Conservation (phyloP, 2,113 vertebrate species). For the Oreochromis aureus region DNA sequence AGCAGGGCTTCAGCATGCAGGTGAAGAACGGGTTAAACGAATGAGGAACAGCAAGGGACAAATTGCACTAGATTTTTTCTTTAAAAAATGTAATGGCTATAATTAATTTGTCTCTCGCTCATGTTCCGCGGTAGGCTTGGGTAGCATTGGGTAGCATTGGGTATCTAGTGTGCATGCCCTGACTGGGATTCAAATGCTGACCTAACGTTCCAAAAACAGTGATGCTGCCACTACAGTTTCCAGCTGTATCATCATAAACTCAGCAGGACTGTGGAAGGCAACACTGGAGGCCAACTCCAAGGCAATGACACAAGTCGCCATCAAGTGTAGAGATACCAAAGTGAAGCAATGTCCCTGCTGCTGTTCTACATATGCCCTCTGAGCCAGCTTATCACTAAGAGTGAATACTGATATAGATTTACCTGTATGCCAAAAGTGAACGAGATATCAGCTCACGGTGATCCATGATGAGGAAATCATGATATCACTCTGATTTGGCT, state of each 20-base stretch:
- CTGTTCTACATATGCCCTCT: neutral
- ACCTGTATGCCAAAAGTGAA: neutral
- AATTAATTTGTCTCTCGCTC: neutral
- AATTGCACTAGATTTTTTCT: neutral
- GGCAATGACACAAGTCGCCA: neutral
- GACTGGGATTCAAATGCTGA: neutral
- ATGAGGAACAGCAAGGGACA: neutral
- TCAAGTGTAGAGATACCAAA: neutral
- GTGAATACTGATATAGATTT: neutral
- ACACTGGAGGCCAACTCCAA: neutral
- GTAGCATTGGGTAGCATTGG: neutral
- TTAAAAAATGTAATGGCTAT: neutral
- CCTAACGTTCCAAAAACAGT: neutral
- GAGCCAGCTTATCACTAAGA: neutral
- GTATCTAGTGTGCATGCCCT: neutral
- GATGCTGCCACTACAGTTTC: neutral
- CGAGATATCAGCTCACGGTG: neutral
- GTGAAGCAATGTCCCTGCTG: neutral
- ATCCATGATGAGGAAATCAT: rapidly evolving
- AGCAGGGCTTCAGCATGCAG: neutral
- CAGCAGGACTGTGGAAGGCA: neutral
- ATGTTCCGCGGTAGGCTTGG: rapidly evolving
- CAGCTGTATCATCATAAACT: rapidly evolving
- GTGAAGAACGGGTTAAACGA: neutral
- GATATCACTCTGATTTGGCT: neutral